Evolutionary conservation across 2,113 vertebrate species (phyloP).

Genomic region (Casuarius casuarius): DNA sequence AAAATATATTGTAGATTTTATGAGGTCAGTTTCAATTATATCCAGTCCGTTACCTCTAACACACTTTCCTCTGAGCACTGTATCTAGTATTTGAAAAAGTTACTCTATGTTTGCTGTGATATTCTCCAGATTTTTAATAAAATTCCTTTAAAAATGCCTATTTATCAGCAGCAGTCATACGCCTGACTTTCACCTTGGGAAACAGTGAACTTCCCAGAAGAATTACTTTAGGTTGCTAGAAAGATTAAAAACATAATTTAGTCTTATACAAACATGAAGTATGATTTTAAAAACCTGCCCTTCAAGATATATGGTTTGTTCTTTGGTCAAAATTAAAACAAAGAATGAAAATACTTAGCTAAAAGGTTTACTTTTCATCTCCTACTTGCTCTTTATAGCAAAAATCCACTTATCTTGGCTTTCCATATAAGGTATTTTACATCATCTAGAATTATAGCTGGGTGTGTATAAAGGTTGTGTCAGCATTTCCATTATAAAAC

Average conservation of each 20-base stretch:
- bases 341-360: conserved; percentile 27
- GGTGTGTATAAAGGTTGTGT: conserved; percentile 70
- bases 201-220: conserved; percentile 26
- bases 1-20: conserved; percentile 47
- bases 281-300: not conserved
- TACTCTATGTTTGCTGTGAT: conserved; percentile 24
- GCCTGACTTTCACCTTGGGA: conserved; percentile 46
- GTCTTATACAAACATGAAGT: conserved; percentile 39
- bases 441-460: conserved; percentile 59
- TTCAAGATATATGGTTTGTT: conserved; percentile 17
- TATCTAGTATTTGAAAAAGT: not conserved
- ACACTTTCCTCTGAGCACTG: not conserved
- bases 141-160: conserved; percentile 39
- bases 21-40: conserved; percentile 63
- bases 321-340: conserved; percentile 44
- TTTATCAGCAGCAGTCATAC: conserved; percentile 8
- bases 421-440: conserved; percentile 56
- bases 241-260: conserved; percentile 70
- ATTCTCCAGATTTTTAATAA: conserved; percentile 35
- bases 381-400: conserved; percentile 5
- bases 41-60: conserved; percentile 32
- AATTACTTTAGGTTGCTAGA: conserved; percentile 43
- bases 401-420: conserved; percentile 48
- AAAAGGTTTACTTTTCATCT: conserved; percentile 11
- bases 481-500: conserved; percentile 73